A percentile compares a stretch with the other conserved stretches of the same genome.
Conservation (phyloP, 2,797 vertebrate genomes). For the Xenopus petersii region DNA sequence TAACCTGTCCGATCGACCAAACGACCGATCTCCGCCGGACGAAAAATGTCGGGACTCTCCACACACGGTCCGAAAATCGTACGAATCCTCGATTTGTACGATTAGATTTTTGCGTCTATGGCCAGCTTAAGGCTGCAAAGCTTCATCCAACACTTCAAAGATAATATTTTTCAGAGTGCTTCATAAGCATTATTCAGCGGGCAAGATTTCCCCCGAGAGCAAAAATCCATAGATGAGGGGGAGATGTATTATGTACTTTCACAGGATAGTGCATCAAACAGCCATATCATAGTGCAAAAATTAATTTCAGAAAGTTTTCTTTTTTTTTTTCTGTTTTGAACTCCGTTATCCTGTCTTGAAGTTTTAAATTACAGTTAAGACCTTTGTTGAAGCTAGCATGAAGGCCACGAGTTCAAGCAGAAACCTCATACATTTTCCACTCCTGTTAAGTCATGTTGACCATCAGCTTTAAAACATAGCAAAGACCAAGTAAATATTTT, state of each 20-base stretch:
- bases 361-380: constrained; percentile 50
- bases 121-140: constrained; percentile 55
- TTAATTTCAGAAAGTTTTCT: constrained; percentile 29
- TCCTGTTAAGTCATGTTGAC: constrained; percentile 34
- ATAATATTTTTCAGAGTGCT: constrained; percentile 58
- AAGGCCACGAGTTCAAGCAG: constrained; percentile 43
- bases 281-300: constrained; percentile 41
- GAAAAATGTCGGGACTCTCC: too few species aligned
- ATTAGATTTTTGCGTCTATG: too few species aligned
- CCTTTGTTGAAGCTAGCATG: constrained; percentile 25
- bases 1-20: too few species aligned
- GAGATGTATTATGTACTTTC: constrained; percentile 40
- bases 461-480: constrained; percentile 19
- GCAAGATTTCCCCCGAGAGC: constrained; percentile 57
- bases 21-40: too few species aligned
- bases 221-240: constrained; percentile 55
- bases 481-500: constrained; percentile 10
- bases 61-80: too few species aligned
- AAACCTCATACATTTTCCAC: constrained; percentile 29
- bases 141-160: constrained; percentile 58
- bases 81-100: too few species aligned
- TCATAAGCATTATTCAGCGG: constrained; percentile 55
- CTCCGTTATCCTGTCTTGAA: constrained; percentile 37
- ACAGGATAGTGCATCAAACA: constrained; percentile 44
- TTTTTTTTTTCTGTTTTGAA: constrained; percentile 32